Evolutionary conservation across 2,797 vertebrate genomes (phyloP).

Genomic region (Bucorvus abyssinicus): DNA sequence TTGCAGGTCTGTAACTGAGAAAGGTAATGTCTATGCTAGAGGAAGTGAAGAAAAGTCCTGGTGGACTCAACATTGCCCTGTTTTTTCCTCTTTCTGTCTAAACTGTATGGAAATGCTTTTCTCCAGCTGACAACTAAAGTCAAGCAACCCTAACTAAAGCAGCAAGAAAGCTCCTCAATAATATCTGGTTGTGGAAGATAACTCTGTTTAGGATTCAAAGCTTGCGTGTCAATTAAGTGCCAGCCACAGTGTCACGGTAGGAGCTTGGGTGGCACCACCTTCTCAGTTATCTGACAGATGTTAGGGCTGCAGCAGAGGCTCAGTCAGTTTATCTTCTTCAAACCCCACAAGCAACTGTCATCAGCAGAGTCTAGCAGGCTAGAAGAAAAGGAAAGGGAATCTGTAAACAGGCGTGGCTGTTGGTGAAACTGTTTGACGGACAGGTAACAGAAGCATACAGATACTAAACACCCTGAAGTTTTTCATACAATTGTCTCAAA

Average conservation of each 20-base stretch:
- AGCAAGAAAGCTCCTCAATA: background rate
- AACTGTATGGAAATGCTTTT: background rate
- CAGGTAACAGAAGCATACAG: background rate
- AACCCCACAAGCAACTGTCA: background rate
- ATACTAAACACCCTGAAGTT: background rate
- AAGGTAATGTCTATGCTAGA: background rate
- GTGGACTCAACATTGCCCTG: background rate
- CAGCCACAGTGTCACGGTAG: background rate
- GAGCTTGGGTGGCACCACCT: background rate
- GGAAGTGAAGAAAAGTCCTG: background rate
- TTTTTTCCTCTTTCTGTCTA: background rate
- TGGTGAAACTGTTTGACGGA: background rate
- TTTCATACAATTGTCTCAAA: background rate
- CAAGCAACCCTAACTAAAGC: background rate
- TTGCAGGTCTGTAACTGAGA: background rate
- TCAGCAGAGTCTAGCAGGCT: background rate
- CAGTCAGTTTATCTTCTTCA: background rate
- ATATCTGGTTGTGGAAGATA: background rate
- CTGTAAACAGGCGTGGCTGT: background rate
- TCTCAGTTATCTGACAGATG: background rate
- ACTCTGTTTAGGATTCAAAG: background rate
- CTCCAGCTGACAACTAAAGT: background rate
- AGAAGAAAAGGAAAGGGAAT: background rate
- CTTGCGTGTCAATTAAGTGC: background rate
- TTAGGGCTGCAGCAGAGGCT: background rate